Evolutionary conservation across 1,140 invertebrate species (phyloP).

Genomic region (Sycobia sp.): DNA sequence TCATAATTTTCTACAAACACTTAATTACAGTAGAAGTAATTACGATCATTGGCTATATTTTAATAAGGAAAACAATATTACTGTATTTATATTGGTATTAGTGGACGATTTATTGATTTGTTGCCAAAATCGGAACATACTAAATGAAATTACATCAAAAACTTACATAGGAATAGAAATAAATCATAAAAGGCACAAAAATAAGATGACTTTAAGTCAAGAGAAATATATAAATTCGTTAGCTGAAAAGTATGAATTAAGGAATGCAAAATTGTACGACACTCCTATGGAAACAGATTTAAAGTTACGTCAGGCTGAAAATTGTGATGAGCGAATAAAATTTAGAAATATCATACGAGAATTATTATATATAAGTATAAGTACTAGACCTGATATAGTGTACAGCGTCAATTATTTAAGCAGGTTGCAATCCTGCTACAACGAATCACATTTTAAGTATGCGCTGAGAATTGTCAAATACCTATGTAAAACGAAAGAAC

Average conservation of each 20-base stretch:
- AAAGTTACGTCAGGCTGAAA: constrained; percentile 39
- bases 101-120: constrained; percentile 33
- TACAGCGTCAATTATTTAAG: constrained; percentile 46
- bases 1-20: neutral
- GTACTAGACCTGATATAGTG: constrained; percentile 51
- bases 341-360: constrained; percentile 50
- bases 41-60: constrained; percentile 6
- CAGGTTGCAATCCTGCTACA: constrained; percentile 50
- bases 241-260: constrained; percentile 48
- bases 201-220: constrained; percentile 48
- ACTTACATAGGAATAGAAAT: constrained; percentile 43
- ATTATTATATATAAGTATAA: constrained; percentile 55
- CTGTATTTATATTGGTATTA: neutral
- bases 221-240: constrained; percentile 53
- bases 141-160: constrained; percentile 43
- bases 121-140: constrained; percentile 36
- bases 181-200: constrained; percentile 43
- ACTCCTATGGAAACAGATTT: constrained; percentile 58
- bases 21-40: neutral
- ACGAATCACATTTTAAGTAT: constrained; percentile 22
- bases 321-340: constrained; percentile 22
- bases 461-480: no score
- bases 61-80: neutral
- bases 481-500: neutral
- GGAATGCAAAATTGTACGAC: constrained; percentile 38